phyloP scores from a whole-genome alignment of 2,113 vertebrate genomes.

The Struthio camelus region DNA sequence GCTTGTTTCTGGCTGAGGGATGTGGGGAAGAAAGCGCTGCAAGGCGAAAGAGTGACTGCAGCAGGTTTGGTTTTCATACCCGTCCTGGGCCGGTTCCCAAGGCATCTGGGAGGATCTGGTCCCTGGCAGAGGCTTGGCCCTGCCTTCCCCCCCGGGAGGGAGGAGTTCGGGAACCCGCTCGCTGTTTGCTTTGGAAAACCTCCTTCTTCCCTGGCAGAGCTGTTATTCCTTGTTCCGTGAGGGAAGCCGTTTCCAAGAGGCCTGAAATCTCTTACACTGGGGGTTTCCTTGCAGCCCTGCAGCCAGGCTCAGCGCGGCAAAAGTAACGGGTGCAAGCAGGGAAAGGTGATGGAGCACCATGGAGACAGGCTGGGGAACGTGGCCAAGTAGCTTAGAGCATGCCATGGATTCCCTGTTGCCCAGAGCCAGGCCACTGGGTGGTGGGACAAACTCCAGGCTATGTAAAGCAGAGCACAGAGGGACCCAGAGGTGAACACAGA shows the following conservation, averaged over 20 bases:
- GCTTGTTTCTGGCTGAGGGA: background rate
- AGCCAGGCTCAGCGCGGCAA: background rate
- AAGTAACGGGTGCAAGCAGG: background rate
- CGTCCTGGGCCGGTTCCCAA: background rate
- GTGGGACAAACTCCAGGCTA: background rate
- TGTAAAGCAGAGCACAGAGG: background rate
- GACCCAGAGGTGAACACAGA: background rate
- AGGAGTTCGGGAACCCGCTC: background rate
- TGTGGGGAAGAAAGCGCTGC: background rate
- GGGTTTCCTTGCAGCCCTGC: too few relatives aligned
- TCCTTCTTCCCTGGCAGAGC: background rate
- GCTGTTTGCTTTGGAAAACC: background rate
- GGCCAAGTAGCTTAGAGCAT: background rate
- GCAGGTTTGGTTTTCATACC: background rate
- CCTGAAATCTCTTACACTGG: too few relatives aligned
- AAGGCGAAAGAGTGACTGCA: background rate
- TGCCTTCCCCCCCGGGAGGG: background rate
- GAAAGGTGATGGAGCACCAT: accelerated
- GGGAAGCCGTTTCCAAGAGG: background rate
- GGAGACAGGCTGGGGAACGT: background rate
- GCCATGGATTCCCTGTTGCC: background rate
- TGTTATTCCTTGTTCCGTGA: background rate
- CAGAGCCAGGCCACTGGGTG: accelerated
- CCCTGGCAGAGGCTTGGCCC: too few relatives aligned
- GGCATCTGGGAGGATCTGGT: background rate